These are phyloP conservation scores for Liolophura sinensis DNA, from an alignment of 1,140 invertebrate genomes.

Conservation along the genomic window DNA sequence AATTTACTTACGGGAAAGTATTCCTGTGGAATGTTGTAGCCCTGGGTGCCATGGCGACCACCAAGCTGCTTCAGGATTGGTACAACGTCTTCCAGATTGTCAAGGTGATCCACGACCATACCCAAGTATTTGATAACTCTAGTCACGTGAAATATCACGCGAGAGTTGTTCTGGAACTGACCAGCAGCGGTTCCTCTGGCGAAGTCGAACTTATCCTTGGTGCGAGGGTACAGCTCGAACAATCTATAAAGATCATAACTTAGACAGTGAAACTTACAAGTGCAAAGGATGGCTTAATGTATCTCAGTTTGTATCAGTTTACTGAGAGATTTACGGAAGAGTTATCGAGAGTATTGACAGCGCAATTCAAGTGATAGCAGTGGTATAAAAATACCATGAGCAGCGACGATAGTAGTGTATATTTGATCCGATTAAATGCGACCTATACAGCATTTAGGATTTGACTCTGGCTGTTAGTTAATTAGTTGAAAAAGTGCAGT, in stretches of 20 bases:
- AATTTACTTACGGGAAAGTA: slow-evolving; percentile 15
- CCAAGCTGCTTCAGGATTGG: slow-evolving; percentile 19
- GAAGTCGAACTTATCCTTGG: slow-evolving; percentile 14
- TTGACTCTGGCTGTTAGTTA: too few species aligned
- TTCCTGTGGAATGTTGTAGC: slow-evolving; percentile 15
- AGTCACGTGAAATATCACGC: slow-evolving; percentile 18
- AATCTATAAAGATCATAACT: slow-evolving; percentile 7
- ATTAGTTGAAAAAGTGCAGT: too few species aligned
- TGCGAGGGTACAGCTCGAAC: slow-evolving; percentile 10
- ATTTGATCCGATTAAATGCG: too few species aligned
- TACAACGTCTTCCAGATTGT: slow-evolving; percentile 14
- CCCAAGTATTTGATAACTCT: slow-evolving; percentile 17
- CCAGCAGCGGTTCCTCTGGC: slow-evolving; percentile 13
- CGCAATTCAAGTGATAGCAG: too few species aligned
- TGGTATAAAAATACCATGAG: too few species aligned
- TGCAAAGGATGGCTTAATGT: not conserved
- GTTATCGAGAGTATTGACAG: too few species aligned
- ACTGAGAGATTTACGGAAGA: too few species aligned
- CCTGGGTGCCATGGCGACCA: slow-evolving; percentile 11
- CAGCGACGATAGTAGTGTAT: too few species aligned
- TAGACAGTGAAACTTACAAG: not conserved
- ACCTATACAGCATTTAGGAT: too few species aligned
- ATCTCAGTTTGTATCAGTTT: not conserved
- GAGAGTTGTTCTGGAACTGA: slow-evolving; percentile 17
- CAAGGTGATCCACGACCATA: slow-evolving; percentile 15